Evolutionary conservation across 2,113 vertebrate genomes (phyloP).

Genomic region (Platichthys stellatus): DNA sequence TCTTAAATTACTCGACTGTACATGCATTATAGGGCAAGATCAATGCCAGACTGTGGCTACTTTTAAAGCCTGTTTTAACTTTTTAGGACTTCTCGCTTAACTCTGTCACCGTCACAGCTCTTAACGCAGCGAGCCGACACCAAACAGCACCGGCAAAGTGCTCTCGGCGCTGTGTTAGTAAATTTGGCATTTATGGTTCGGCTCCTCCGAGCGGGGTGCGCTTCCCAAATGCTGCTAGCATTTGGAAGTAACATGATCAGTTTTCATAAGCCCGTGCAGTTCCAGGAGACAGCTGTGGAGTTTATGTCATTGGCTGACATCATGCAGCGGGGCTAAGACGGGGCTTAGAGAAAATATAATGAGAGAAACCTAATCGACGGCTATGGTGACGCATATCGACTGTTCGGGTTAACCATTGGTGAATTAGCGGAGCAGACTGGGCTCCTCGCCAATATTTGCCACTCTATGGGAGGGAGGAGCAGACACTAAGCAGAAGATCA

Average conservation of each 20-base stretch:
- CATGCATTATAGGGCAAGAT: not conserved
- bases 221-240: conserved; percentile 55
- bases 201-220: conserved; percentile 48
- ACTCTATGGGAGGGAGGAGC: conserved; percentile 1
- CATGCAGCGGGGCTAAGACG: conserved; percentile 65
- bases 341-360: conserved; percentile 72
- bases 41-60: not conserved
- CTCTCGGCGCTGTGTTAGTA: conserved; percentile 41
- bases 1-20: not conserved
- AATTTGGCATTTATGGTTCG: conserved; percentile 54
- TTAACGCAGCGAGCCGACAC: not conserved
- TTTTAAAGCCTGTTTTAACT: conserved; percentile 7
- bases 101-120: conserved; percentile 10
- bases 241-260: conserved; percentile 75
- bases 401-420: conserved; percentile 48
- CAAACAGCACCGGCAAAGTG: conserved; percentile 13
- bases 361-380: conserved; percentile 66
- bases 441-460: conserved; percentile 28
- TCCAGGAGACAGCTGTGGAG: conserved; percentile 79
- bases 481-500: conserved; percentile 40
- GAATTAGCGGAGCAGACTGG: conserved; percentile 44
- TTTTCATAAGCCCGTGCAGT: conserved; percentile 71
- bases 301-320: conserved; percentile 79
- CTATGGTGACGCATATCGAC: conserved; percentile 49
- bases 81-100: not conserved